These are phyloP conservation scores for Porites australiensis DNA, from an alignment of 64 coral and sea anemone species.

Conservation along the genomic window DNA sequence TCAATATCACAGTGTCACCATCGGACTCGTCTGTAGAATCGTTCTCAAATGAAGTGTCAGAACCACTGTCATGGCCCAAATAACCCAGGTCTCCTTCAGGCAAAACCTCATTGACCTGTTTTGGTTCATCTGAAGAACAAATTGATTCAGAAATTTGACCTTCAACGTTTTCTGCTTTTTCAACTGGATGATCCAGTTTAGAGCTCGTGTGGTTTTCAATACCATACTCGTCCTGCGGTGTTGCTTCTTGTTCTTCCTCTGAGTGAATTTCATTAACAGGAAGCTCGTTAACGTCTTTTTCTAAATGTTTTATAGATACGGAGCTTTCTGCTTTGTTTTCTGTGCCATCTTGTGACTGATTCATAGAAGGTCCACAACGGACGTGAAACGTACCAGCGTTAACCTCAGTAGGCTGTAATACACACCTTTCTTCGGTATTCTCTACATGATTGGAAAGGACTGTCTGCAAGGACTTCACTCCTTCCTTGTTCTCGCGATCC, in stretches of 20 bases:
- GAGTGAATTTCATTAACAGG: background rate
- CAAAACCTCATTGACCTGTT: background rate
- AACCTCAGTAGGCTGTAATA: background rate
- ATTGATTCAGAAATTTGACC: background rate
- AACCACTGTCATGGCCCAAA: background rate
- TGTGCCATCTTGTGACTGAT: background rate
- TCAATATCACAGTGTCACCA: conserved; percentile 5
- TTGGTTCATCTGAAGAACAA: background rate
- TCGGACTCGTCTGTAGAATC: conserved; percentile 10
- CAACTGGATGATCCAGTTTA: background rate
- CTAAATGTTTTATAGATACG: background rate
- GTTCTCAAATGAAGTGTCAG: conserved; percentile 59
- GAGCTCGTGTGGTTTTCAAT: background rate
- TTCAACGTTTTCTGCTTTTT: background rate
- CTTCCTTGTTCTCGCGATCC: background rate
- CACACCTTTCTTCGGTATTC: background rate
- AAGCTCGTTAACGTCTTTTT: background rate
- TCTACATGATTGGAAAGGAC: background rate
- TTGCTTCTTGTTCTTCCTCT: background rate
- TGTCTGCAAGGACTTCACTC: no score
- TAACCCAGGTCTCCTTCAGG: background rate
- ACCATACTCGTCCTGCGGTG: background rate
- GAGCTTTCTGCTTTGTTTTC: background rate
- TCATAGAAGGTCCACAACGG: no score
- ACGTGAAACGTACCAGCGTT: no score